Conservation (phyloP, 2,888 invertebrate species). For the Balanococcus diminutus region DNA sequence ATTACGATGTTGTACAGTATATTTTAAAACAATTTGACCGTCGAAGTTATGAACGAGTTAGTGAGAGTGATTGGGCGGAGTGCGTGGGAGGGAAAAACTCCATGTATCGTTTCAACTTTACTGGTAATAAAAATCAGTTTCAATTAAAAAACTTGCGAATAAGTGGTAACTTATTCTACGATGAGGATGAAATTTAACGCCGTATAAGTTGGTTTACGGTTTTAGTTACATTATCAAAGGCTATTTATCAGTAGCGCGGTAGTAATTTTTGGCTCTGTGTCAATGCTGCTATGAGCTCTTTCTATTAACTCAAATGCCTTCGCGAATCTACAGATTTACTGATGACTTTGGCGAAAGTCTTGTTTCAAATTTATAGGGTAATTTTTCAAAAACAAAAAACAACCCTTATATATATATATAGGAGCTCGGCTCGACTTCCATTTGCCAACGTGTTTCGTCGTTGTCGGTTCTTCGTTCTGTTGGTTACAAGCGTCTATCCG, state of each 20-base stretch:
- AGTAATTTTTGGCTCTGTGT: not conserved
- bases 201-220: not conserved
- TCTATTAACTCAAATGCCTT: constrained; percentile 11
- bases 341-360: not conserved
- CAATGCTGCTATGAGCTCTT: not conserved
- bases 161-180: not conserved
- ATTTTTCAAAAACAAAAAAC: constrained; percentile 9
- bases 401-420: not conserved
- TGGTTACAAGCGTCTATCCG: too few relatives aligned
- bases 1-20: too few relatives aligned
- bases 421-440: not conserved
- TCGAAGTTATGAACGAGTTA: not conserved
- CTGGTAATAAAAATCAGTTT: not conserved
- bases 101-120: not conserved
- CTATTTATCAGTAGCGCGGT: not conserved
- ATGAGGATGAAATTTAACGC: not conserved
- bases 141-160: not conserved
- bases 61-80: too few relatives aligned
- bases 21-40: not conserved
- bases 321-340: constrained; percentile 9
- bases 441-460: not conserved
- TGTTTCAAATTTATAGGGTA: constrained; percentile 7
- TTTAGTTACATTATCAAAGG: constrained; percentile 3
- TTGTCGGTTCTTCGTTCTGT: too few relatives aligned
- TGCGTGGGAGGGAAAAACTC: too few relatives aligned